Evolutionary conservation across 2,113 vertebrate genomes (phyloP).

Genomic region (Notiomystis cincta): DNA sequence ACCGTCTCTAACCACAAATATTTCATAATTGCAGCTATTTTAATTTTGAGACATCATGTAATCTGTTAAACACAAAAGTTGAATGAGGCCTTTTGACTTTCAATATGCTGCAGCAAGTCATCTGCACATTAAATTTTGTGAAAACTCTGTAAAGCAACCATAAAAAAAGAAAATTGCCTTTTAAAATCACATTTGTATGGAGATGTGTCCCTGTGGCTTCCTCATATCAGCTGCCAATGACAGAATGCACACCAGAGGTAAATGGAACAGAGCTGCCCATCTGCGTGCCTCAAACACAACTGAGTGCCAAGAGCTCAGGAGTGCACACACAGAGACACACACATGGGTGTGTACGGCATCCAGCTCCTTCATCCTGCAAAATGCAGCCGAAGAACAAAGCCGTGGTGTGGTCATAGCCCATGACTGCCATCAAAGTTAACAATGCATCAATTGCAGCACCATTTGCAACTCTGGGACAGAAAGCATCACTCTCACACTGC

Average conservation of each 20-base stretch:
- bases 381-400: conserved; percentile 55
- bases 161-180: conserved; percentile 63
- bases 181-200: conserved; percentile 73
- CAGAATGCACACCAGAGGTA: conserved; percentile 63
- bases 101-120: conserved; percentile 50
- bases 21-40: conserved; percentile 38
- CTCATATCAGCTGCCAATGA: conserved; percentile 55
- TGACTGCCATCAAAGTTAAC: conserved; percentile 32
- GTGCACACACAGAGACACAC: not conserved
- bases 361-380: conserved; percentile 50
- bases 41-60: conserved; percentile 37
- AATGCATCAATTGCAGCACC: conserved; percentile 23
- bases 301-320: conserved; percentile 69
- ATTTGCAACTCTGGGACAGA: conserved; percentile 17
- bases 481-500: not conserved
- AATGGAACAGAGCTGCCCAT: conserved; percentile 73
- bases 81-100: conserved; percentile 42
- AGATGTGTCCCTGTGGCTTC: conserved; percentile 63
- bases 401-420: not conserved
- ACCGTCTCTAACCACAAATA: not conserved
- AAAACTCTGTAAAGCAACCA: conserved; percentile 38
- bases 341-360: not conserved
- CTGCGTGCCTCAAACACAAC: conserved; percentile 74
- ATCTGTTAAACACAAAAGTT: conserved; percentile 42
- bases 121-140: conserved; percentile 45